These are phyloP conservation scores for Harpegnathos saltator DNA, from an alignment of 1,140 invertebrate genomes.

Conservation along the genomic window DNA sequence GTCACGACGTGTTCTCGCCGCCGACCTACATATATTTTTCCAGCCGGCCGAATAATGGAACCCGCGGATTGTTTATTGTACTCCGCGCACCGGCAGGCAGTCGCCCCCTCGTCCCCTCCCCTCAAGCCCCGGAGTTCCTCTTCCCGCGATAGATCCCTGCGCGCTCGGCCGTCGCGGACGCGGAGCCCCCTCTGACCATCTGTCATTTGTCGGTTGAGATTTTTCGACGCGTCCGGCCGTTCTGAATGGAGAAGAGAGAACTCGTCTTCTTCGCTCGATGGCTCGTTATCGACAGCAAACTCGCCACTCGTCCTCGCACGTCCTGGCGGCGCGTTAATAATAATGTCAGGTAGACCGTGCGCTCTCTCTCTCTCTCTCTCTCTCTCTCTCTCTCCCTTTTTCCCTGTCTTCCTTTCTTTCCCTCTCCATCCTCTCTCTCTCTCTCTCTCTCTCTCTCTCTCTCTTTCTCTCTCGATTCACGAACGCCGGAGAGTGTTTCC, in stretches of 20 bases:
- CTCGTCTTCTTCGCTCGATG: constrained; percentile 62
- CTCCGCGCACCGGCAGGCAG: neutral
- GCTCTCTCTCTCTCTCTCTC: constrained; percentile 43
- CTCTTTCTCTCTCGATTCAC: constrained; percentile 43
- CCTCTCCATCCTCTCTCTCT: neutral
- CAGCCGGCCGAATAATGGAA: constrained; percentile 38
- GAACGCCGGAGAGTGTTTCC: constrained; percentile 59
- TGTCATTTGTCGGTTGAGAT: constrained; percentile 58
- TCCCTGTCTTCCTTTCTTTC: too few species aligned
- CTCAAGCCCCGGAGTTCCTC: constrained; percentile 26
- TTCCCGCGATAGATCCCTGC: neutral
- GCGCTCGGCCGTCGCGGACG: neutral
- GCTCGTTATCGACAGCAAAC: constrained; percentile 69
- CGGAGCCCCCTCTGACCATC: constrained; percentile 44
- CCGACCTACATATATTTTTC: constrained; percentile 60
- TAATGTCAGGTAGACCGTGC: constrained; percentile 59
- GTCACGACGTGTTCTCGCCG: constrained; percentile 23
- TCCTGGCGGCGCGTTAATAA: constrained; percentile 56
- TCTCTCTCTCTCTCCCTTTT: constrained; percentile 17
- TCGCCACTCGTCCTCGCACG: constrained; percentile 37
- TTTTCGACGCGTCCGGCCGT: constrained; percentile 35
- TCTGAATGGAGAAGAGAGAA: constrained; percentile 41
- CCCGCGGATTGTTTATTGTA: constrained; percentile 57
- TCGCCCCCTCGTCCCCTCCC: neutral
- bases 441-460: constrained; percentile 27